Base-by-base conservation (phyloP, 2,113 vertebrate species). In the Epinephelus lanceolatus region DNA sequence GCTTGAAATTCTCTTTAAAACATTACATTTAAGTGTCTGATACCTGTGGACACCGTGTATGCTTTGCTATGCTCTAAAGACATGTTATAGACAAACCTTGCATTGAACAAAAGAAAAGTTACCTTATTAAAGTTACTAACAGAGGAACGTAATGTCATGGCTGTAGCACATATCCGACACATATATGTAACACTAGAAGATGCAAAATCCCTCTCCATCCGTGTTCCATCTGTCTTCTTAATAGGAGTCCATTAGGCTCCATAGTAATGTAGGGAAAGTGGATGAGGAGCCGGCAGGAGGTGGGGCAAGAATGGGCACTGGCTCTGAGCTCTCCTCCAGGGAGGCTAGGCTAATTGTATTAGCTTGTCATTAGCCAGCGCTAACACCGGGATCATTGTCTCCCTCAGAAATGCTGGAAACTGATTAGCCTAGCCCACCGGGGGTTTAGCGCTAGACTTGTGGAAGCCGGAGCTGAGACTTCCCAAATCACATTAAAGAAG, bases 321-420 rank as follows among this genome's bases (percentile, higher is more conserved):
- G 86, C 91, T 93, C 90, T 71, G 83, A 84, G 88, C 88, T 74
- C 86, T 91, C 80, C 93, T 91, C 93, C 75, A 71, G 91, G 93
- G 91, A 94, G 91, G 81, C 82, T 75, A 87, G 78, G 87, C 84
- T 93, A 94, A 96, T 96, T 90, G 89, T 89, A 93, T 96, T 96
- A 96, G 94, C 86, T 91, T 90, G 90, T 96, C 95, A 96, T 96
- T 95, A 96, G 94, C 91, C 92, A 73, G 89, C 88, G 92, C 94
- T 94, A 95, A 95, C 93, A 88, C 93, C 47, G 92, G 94, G 93
- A 95, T 95, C 94, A 95, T 95, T 94, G 93, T 95, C 95, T 96
- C 94, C 93, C 93, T 92, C 69, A 91, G 94, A 96, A 96, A 96
- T 93, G 94, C 90, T 92, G 90, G 91, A 95, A 96, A 95, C 90